These are phyloP conservation scores for Epicampocera succincta DNA, from an alignment of 2,888 invertebrate genomes.

Conservation along the genomic window DNA sequence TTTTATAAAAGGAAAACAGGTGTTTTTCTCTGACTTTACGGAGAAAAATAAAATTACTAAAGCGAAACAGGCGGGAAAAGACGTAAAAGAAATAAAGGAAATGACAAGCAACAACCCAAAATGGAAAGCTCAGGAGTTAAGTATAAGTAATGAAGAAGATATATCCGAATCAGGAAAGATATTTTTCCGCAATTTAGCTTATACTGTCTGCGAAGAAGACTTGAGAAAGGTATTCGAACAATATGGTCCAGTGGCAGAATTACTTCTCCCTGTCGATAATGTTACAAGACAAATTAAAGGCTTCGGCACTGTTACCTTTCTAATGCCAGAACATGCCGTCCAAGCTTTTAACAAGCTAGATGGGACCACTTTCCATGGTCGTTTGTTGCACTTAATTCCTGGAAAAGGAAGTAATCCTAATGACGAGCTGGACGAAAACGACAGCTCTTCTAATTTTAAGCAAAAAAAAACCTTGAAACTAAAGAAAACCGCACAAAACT, in stretches of 20 bases:
- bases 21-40: conserved; percentile 83
- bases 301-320: conserved; percentile 94
- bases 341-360: conserved; percentile 93
- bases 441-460: conserved; percentile 89
- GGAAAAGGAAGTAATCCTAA: conserved; percentile 84
- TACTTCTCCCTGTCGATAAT: conserved; percentile 93
- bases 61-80: conserved; percentile 69
- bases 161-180: conserved; percentile 95
- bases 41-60: conserved; percentile 81
- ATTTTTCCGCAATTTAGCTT: conserved; percentile 95
- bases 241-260: conserved; percentile 93
- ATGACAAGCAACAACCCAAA: conserved; percentile 76
- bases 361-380: conserved; percentile 94
- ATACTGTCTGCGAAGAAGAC: conserved; percentile 92
- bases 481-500: conserved; percentile 88
- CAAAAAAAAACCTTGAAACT: conserved; percentile 90
- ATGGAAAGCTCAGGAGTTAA: conserved; percentile 86
- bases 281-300: conserved; percentile 91
- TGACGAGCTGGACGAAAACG: conserved; percentile 82
- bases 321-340: conserved; percentile 97
- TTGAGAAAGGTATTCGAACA: conserved; percentile 90
- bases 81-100: conserved; percentile 67
- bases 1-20: conserved; percentile 88
- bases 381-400: conserved; percentile 96
- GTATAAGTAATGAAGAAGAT: conserved; percentile 87